Base-by-base conservation (phyloP, 1,140 invertebrate genomes). In the Ephestia elutella region DNA sequence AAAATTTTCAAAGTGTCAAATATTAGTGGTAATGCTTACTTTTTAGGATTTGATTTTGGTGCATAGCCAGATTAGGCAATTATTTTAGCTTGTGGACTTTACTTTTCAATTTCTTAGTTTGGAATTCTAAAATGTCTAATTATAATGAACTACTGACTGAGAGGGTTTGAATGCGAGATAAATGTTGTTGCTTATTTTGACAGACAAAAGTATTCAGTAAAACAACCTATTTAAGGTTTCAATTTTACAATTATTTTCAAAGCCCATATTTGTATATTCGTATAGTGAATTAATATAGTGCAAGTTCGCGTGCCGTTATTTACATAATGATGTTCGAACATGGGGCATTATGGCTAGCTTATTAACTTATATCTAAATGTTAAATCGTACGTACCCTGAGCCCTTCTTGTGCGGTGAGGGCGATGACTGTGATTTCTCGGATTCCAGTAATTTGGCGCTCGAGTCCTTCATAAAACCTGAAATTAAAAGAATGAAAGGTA, bases 381-480 rank as follows among this genome's bases (percentile, higher is more conserved):
- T 25, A 11, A 18, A 11, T 7, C 20, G 20, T 54, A 73, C 76
- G 68, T 74, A 87, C 85, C 85, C 85, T 21, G 85, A 87, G 62
- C 78, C 71, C 65, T 87, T 87, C 67, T 87, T 87, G 68, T 87
- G 83, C 49, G 82, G 82, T 35, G 85, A 65, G 19, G 66, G 66
- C 35, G 66, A 83, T 4, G 82, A 75, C 25, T 87, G 83, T 57
- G 79, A 66, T 61, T 85, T 86, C 62, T 87, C 85, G 2, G 85
- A 83, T 58, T 86, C 83, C 70, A 87, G 67, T 62, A 87, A 67
- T 67, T 88, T 86, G 49, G 78, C 71, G 68, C 75, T 86, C 30
- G 85, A 83, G 78, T 86, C 83, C 65, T 87, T 87, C 77, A 82
- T 82, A 64, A 81, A 81, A 63, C 80, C 85, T 87, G 69, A 20